Conservation (phyloP, 2,888 invertebrate genomes). For the Megalurothrips usitatus region DNA sequence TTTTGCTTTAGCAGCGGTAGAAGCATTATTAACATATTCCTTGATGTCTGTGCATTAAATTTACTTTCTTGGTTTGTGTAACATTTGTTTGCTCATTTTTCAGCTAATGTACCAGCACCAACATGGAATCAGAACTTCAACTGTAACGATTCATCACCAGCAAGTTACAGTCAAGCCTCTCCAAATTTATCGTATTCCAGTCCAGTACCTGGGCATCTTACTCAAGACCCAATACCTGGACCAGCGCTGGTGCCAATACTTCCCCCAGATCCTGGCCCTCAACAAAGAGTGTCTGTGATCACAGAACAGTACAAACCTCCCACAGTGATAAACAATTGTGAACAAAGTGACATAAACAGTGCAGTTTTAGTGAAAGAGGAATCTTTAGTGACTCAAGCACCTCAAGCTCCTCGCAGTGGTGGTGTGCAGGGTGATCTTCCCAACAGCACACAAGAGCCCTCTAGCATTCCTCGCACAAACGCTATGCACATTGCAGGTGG, state of each 20-base stretch:
- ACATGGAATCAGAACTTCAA: conserved; percentile 6
- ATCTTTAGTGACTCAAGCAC: neutral
- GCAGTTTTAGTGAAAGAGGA: neutral
- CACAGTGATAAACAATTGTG: neutral
- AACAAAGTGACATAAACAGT: neutral
- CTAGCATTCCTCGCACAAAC: conserved; percentile 33
- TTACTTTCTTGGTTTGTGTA: too few species aligned
- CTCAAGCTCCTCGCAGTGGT: neutral
- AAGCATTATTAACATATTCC: too few species aligned
- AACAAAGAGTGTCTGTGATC: conserved; percentile 43
- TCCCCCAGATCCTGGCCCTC: conserved; percentile 27
- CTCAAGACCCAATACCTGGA: conserved; percentile 26
- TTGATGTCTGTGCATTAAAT: too few species aligned
- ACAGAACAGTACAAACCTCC: conserved; percentile 41
- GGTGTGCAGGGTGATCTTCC: neutral
- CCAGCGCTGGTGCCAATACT: conserved; percentile 30
- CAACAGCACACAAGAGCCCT: conserved; percentile 27
- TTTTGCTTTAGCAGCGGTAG: too few species aligned
- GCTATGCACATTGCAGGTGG: conserved; percentile 29
- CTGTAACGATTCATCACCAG: conserved; percentile 45
- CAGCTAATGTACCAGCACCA: neutral
- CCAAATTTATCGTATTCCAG: conserved; percentile 38
- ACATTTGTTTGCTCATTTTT: neutral
- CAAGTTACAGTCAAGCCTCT: conserved; percentile 54
- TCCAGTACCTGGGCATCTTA: conserved; percentile 8